Percentiles rank a stretch among this genome's conserved stretches.
Evolutionary conservation across 1,140 invertebrate genomes (phyloP).

Genomic region (Trichogramma pretiosum): DNA sequence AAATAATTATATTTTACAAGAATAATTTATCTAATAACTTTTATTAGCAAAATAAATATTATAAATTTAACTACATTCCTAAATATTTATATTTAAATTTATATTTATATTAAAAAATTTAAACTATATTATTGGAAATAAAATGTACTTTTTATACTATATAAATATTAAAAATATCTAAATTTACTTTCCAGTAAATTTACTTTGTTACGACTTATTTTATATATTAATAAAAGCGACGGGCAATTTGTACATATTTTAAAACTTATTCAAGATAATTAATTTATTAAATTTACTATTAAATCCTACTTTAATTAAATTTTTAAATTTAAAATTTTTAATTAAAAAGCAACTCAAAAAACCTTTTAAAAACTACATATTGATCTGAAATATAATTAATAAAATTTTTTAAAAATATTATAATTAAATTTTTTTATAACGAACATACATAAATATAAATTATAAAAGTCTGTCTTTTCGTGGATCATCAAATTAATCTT

Average conservation of each 20-base stretch:
- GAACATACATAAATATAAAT: constrained; percentile 23
- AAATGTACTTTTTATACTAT: too few species aligned
- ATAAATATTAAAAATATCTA: too few species aligned
- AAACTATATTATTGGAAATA: too few species aligned
- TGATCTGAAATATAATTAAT: constrained; percentile 34
- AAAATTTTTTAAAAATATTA: constrained; percentile 46
- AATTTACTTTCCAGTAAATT: constrained; percentile 57
- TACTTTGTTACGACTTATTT: constrained; percentile 68
- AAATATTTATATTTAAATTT: too few species aligned
- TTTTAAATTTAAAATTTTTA: constrained; percentile 33
- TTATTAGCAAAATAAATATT: constrained; percentile 49
- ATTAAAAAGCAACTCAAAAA: constrained; percentile 48
- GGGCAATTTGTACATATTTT: constrained; percentile 59
- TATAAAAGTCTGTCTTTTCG: constrained; percentile 21
- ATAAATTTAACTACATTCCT: constrained; percentile 44
- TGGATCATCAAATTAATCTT: constrained; percentile 25
- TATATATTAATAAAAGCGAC: constrained; percentile 52
- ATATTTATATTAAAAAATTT: too few species aligned
- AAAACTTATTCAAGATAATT: constrained; percentile 37
- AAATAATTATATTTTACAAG: constrained; percentile 20
- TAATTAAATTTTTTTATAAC: constrained; percentile 34
- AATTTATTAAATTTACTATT: constrained; percentile 42
- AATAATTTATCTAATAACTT: too few species aligned
- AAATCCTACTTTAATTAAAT: constrained; percentile 45
- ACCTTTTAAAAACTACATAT: constrained; percentile 37